Evolutionary conservation across 92 coral and sea anemone species (phyloP), one percentile per base, ranked within the genome.

Genomic region (Parazoanthus swiftii): DNA sequence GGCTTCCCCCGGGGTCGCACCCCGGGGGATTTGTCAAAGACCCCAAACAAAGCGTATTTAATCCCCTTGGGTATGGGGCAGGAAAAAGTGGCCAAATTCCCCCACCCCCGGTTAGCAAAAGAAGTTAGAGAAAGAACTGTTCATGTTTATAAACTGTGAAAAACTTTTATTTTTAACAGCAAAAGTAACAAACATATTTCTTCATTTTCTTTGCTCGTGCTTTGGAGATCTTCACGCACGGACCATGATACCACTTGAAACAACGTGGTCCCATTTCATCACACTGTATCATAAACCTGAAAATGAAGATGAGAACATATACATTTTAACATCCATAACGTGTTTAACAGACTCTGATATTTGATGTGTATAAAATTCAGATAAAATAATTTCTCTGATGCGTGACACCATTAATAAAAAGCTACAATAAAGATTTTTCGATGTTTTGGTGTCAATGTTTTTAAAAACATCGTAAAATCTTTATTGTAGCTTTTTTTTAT

Each of bases 1-100:
- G 79, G 90, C 90, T 88, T 88, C 79, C 90, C 89, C 77, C 90
- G 74, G 90, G 90, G 90, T 88, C 78, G 66, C 79, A 88, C 90
- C 90, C 90, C 90, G 85, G 76, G 90, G 85, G 77, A 88, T 78
- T n/a, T n/a, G 90, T 88, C 85, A 66, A 54, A 46, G 51, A 86
- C 89, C 79, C 89, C 26, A 56, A 48, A 63, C 89, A 74, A 76
- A 86, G 23, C 84, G 76, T 54, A 26, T 44, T 80, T 75, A 86
- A 86, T 86, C 65, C 84, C 89, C 89, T 68, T 51, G 89, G 89
- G 89, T 86, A 77, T 76, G 89, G 84, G 73, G 84, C 68, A 79
- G 82, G 42, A 79, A 76, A 79, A 79, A 79, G 38, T 48, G 82
- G 48, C 66, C 82, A 79, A 79, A 79, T 6, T 46, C 82, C 82